Evolutionary conservation across 92 coral and sea anemone species (phyloP), one percentile per base, ranked within the genome.

Genomic region (Nematostella vectensis): DNA sequence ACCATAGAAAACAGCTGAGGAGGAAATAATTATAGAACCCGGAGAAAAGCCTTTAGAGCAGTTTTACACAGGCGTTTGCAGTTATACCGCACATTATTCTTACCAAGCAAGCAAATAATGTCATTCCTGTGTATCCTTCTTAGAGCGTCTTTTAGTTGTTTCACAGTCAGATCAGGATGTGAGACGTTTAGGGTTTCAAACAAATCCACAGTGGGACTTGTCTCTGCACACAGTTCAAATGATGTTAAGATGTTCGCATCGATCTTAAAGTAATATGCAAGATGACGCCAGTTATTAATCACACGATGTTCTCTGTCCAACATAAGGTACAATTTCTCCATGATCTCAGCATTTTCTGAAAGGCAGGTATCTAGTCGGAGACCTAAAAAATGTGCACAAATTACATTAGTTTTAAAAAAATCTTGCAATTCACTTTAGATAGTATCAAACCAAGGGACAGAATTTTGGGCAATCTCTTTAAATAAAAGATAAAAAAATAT

Each of bases 211-310:
- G 80, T 66, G 23, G 82, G 82, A 26, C 66, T 75, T 38, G 65
- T 62, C 45, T 65, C 67, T 15, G 72, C 62, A 45, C 48, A 68
- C 47, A 66, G 59, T 3, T 51, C 45, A 49, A 72, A 77, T 18
- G 58, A 47, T 30, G 62, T 25, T 27, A 29, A 31, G 29, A 63
- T 62, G 20, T 51, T 54, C 25, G 66, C 16, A 26, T 68, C 19
- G 29, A 54, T 50, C 11, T 57, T 65, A 29, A 72, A 56, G 1
- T 58, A 31, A 2, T 42, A 33, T 19, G 81, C 87, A 1, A 79
- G 58, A 52, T 73, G 67, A 15, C 33, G 16, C 87, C 87, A 79
- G 68, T 74, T 28, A 22, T 50, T 31, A 24, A 26, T 62, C 2
- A 74, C 67, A 12, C 58, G 36, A 20, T 63, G 47, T 1, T 37